phyloP scores from a whole-genome alignment of 2,888 invertebrate genomes.

The Pimpla rufipes region DNA sequence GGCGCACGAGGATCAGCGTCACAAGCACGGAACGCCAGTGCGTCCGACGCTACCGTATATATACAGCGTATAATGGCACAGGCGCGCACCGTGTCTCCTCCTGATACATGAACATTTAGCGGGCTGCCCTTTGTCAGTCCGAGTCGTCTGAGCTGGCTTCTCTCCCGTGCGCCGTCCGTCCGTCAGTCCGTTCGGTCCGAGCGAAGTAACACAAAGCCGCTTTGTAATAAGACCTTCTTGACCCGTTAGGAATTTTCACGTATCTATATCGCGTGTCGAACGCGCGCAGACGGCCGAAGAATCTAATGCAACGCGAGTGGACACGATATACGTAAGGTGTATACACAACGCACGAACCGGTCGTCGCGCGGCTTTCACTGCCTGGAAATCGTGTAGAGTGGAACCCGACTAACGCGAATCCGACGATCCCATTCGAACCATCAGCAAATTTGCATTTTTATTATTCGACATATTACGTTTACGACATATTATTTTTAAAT shows the following conservation, averaged over 20 bases:
- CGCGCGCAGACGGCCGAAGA: neutral
- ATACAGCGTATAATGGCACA: neutral
- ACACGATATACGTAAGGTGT: constrained; percentile 1
- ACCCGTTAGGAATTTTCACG: constrained; percentile 36
- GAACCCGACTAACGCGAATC: too few relatives aligned
- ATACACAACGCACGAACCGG: constrained; percentile 12
- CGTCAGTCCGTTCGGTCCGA: constrained; percentile 29
- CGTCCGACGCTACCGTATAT: neutral
- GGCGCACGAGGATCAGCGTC: neutral
- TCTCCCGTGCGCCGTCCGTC: neutral
- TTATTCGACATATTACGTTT: too few relatives aligned
- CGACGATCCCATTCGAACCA: too few relatives aligned
- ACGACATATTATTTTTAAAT: too few relatives aligned
- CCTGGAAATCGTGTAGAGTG: neutral
- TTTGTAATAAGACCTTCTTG: constrained; percentile 45
- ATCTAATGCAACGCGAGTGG: constrained; percentile 13
- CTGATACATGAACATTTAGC: constrained; percentile 31
- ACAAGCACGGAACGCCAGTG: neutral
- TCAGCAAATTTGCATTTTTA: too few relatives aligned
- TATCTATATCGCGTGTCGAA: constrained; percentile 1
- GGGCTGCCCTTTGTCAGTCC: constrained; percentile 41
- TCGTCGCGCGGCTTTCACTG: constrained; percentile 30
- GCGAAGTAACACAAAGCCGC: constrained; percentile 40
- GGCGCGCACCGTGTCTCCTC: neutral
- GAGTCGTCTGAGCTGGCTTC: constrained; percentile 23